These are phyloP conservation scores for Phalanger gymnotis DNA, from an alignment of 2,797 vertebrate species.

Conservation along the genomic window DNA sequence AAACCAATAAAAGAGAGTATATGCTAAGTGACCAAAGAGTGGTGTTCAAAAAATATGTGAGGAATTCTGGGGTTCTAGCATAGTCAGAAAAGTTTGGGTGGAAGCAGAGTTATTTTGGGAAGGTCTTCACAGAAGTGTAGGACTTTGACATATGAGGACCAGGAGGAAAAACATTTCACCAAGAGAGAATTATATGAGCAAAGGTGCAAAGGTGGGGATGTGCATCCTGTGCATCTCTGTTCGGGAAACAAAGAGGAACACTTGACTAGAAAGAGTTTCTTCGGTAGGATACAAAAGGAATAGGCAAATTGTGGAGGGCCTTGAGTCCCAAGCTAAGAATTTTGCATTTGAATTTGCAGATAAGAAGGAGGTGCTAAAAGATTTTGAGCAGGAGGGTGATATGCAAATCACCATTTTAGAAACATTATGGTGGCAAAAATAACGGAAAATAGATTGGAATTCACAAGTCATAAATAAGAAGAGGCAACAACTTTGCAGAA, in stretches of 20 bases:
- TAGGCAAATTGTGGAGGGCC: background rate
- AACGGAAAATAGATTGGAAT: background rate
- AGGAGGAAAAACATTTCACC: background rate
- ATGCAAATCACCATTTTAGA: background rate
- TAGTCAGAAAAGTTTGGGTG: background rate
- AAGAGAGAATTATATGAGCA: background rate
- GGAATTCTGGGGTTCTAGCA: background rate
- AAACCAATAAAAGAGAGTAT: background rate
- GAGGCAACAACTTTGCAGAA: background rate
- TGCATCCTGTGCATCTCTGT: background rate
- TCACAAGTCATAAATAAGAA: background rate
- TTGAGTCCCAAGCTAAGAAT: background rate
- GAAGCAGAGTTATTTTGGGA: background rate
- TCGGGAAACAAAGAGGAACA: background rate
- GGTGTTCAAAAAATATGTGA: background rate
- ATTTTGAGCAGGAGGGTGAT: background rate
- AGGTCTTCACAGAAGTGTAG: background rate
- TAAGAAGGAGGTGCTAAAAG: background rate
- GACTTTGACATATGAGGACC: background rate
- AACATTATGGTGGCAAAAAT: background rate
- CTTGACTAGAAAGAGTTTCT: background rate
- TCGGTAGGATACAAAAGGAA: background rate
- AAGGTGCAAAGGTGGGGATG: background rate
- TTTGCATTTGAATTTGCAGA: background rate
- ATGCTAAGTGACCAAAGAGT: background rate